These are phyloP conservation scores for Conus ventricosus DNA, from an alignment of 1,140 invertebrate genomes.

Conservation along the genomic window DNA sequence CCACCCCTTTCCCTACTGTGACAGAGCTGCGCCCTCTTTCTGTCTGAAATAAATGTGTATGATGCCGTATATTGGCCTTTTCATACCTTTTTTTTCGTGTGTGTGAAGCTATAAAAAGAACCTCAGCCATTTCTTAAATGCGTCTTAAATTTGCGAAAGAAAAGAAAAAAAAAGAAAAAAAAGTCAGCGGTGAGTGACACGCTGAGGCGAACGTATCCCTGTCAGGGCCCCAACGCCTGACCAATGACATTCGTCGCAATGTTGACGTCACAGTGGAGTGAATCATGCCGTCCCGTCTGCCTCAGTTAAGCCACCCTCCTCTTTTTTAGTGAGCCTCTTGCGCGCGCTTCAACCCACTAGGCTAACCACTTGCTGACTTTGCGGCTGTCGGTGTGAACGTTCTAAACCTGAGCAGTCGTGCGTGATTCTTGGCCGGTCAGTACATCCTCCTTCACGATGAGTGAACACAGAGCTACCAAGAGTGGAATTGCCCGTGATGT, in stretches of 20 bases:
- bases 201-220: no score
- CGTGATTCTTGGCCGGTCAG: background rate
- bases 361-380: background rate
- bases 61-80: no score
- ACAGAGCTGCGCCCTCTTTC: background rate
- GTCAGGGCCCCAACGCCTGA: background rate
- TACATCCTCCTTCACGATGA: background rate
- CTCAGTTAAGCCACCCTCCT: no score
- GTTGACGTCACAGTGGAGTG: conserved; percentile 19
- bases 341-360: background rate
- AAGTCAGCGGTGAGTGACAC: no score
- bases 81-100: background rate
- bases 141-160: no score
- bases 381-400: background rate
- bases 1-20: background rate
- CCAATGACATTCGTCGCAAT: conserved; percentile 1
- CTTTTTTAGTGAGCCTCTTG: background rate
- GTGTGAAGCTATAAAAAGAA: no score
- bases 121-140: background rate
- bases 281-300: background rate
- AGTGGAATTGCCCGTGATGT: conserved; percentile 45
- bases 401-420: background rate
- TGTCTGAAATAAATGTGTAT: background rate
- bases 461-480: conserved; percentile 38
- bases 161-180: no score